A percentile compares a stretch with the other conserved stretches of the same genome.
Conservation (phyloP, 2,113 vertebrate genomes). For the Rhipidura dahli region DNA sequence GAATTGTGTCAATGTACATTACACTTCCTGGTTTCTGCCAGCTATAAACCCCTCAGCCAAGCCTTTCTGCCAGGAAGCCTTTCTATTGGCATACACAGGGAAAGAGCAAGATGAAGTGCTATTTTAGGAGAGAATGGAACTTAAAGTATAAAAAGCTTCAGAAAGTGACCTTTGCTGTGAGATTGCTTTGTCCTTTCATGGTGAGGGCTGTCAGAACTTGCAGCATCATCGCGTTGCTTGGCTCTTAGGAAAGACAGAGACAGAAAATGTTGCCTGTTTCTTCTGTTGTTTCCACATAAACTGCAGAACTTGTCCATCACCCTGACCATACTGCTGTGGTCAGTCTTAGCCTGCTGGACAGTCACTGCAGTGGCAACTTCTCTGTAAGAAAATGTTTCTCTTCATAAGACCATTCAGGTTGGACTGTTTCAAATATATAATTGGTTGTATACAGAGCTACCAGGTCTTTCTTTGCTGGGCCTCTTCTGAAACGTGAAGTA, state of each 20-base stretch:
- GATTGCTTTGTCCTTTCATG: neutral
- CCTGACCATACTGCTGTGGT: accelerated
- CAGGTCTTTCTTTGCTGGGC: neutral
- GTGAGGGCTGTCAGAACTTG: neutral
- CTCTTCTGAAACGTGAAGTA: neutral
- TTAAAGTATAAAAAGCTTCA: neutral
- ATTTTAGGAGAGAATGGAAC: neutral
- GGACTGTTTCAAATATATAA: neutral
- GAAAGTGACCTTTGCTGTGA: neutral
- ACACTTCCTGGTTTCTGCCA: neutral
- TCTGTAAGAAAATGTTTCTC: neutral
- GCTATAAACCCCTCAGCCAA: neutral
- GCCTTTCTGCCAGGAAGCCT: neutral
- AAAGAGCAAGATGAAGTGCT: neutral
- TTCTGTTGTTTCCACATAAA: neutral
- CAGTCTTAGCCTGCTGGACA: neutral
- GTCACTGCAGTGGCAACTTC: neutral
- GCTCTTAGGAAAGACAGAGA: neutral
- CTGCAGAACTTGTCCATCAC: neutral
- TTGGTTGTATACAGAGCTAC: neutral
- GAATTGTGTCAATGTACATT: neutral
- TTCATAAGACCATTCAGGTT: neutral
- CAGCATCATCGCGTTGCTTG: neutral
- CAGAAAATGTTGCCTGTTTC: neutral
- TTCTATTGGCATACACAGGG: neutral